A percentile compares a stretch with the other conserved stretches of the same genome.
phyloP scores from a whole-genome alignment of 2,113 vertebrate genomes.

The Ptyas mucosa region DNA sequence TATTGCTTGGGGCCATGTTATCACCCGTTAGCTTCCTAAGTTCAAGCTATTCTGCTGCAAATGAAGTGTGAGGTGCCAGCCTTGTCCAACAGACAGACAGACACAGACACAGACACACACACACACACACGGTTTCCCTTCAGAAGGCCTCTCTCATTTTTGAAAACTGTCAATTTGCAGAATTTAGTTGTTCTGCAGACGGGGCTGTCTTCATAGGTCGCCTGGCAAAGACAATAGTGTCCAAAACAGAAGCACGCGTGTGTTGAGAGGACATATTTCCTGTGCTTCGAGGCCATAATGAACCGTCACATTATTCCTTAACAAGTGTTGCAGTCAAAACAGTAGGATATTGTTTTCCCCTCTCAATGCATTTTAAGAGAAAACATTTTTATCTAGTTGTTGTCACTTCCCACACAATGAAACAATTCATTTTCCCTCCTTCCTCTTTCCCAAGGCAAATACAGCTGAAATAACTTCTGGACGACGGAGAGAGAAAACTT shows the following conservation, averaged over 20 bases:
- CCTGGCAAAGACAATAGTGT: neutral
- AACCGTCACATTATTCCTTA: neutral
- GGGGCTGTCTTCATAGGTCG: neutral
- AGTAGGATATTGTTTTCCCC: constrained; percentile 43
- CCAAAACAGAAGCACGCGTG: neutral
- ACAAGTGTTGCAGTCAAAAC: constrained; percentile 24
- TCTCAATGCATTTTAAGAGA: constrained; percentile 31
- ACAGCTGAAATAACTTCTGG: neutral
- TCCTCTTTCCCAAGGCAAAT: neutral
- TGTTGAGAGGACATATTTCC: neutral
- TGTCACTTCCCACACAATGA: constrained; percentile 25
- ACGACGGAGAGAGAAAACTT: neutral
- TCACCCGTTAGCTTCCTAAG: neutral
- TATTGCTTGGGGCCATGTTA: neutral
- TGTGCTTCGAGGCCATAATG: constrained; percentile 14
- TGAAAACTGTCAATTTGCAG: neutral
- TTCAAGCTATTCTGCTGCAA: neutral
- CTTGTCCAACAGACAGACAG: too few species aligned
- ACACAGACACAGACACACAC: neutral
- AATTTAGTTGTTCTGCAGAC: neutral
- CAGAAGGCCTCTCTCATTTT: neutral
- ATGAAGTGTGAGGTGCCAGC: neutral
- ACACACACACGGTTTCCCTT: neutral
- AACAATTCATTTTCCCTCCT: constrained; percentile 8
- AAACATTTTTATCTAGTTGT: constrained; percentile 37